Evolutionary conservation across 2,113 vertebrate species (phyloP), one percentile per base, ranked within the genome.

Genomic region (Cynopterus brachyotis): DNA sequence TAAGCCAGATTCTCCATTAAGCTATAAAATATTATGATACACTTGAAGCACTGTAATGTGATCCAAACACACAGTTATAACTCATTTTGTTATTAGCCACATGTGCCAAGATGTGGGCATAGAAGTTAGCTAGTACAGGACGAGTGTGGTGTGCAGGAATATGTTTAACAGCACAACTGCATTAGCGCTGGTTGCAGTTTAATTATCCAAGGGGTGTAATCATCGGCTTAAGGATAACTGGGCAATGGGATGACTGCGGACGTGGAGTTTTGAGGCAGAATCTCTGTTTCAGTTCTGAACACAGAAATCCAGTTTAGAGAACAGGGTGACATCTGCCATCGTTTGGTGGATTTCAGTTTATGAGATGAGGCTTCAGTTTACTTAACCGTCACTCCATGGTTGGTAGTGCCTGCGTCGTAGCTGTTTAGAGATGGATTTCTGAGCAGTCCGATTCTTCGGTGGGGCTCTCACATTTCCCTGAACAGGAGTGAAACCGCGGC

Each of bases 1-100:
- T 96, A 98, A 97, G 86, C 94, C 95, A 97, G 95, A 96, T 97
- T 85, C 97, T 97, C 97, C 97, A 97, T 98, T 98, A 98, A 98
- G 87, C 94, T 94, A 47, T 97, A 97, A 98, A 98, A 95, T 97
- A 95, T 92, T 95, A 98, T 97, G 95, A 96, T 97, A 97, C 92
- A 97, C 78, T 96, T 62, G 45, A 96, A 93, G 96, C 30, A 95
- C 88, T 96, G 96, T 98, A 88, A 98, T 98, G 91, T 93, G 96
- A 97, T 97, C 95, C 93, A 90, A 93, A 97, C 91, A 94, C 76
- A 97, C 70, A 94, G 16, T 79, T 97, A 20, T 98, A 98, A 96
- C 75, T 98, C 97, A 98, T 94, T 59, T 78, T 93, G 89, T 97
- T n/a, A 97, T 97, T 97, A 98, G 95, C 96, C 75, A 86, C 42